Base-by-base conservation (phyloP, 2,797 vertebrate genomes). In the Sebastes minor region DNA sequence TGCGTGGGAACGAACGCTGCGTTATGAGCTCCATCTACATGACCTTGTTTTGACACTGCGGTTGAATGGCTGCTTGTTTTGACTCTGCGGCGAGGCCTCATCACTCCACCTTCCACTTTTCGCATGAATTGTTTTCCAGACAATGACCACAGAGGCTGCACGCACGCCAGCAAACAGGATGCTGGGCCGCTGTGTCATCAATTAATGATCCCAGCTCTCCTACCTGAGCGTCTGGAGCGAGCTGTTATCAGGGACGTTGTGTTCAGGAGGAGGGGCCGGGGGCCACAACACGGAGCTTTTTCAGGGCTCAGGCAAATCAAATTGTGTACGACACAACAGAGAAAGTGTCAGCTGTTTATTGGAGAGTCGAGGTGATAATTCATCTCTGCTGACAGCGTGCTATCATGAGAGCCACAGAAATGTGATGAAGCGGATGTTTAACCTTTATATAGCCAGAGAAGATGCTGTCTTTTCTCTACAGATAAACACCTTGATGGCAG, bases 41-140 rank as follows among this genome's bases (percentile, higher is more conserved):
- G 86, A 87, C 83, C 90, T 87, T 80, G 85, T 81, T 81, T 70
- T 82, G 84, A 77, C 87, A 61, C 82, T 53, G 82, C 59, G 2
- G 78, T 78, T 78, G 77, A 80, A 86, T 16, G 72, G 68, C 61
- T 23, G 81, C 8, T 59, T 83, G 83, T 86, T 81, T 67, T 18
- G 74, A 2, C 77, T 78, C 82, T 74, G 75, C 78, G 5, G 42
- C 14, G 18, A 80, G 25, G 62, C 16, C 61, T 74, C 84, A 52
- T 81, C 75, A 18, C 83, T 78, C 56, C 72, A n/a, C 52, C 76
- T n/a, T 71, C 67, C 57, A 46, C 66, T 63, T 59, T 16, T 38
- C 69, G 62, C 73, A 35, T 30, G 38, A 33, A 68, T 72, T 81
- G 74, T 75, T 84, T 82, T 83, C 57, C 74, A 77, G 77, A 88